Conservation (phyloP, 2,888 invertebrate genomes). For the Hyles lineata region DNA sequence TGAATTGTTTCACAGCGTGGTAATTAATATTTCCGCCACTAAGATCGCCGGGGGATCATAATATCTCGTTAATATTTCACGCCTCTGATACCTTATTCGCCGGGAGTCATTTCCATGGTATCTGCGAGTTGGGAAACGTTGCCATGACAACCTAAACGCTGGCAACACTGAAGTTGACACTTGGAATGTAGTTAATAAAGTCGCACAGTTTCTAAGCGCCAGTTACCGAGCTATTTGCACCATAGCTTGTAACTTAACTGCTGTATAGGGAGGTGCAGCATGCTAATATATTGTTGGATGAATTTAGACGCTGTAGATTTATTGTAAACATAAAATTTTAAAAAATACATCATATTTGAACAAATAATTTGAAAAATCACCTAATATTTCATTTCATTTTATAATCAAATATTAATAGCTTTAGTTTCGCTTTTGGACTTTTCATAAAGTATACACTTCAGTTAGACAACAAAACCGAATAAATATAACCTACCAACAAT, state of each 20-base stretch:
- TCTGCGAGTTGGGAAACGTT: not conserved
- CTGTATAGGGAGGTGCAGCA: not conserved
- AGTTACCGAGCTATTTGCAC: conserved; percentile 27
- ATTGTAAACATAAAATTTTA: too few relatives aligned
- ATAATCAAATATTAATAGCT: too few relatives aligned
- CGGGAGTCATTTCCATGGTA: not conserved
- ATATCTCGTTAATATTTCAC: not conserved
- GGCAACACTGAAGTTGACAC: conserved; percentile 35
- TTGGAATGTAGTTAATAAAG: conserved; percentile 41
- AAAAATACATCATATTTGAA: too few relatives aligned
- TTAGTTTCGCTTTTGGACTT: too few relatives aligned
- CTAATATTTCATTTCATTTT: too few relatives aligned
- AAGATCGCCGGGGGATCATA: not conserved
- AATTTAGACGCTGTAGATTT: not conserved
- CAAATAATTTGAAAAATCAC: too few relatives aligned
- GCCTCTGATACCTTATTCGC: not conserved
- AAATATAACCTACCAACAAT: too few relatives aligned
- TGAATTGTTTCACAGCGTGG: not conserved
- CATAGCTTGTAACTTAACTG: not conserved
- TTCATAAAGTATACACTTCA: too few relatives aligned
- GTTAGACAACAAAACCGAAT: too few relatives aligned
- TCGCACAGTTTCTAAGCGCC: conserved; percentile 37
- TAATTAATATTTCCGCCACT: not conserved
- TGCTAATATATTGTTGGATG: not conserved
- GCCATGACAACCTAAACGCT: conserved; percentile 19